Percentiles rank a stretch among this genome's conserved stretches.
Conservation (phyloP, 2,797 vertebrate species). For the Myotis myotis region DNA sequence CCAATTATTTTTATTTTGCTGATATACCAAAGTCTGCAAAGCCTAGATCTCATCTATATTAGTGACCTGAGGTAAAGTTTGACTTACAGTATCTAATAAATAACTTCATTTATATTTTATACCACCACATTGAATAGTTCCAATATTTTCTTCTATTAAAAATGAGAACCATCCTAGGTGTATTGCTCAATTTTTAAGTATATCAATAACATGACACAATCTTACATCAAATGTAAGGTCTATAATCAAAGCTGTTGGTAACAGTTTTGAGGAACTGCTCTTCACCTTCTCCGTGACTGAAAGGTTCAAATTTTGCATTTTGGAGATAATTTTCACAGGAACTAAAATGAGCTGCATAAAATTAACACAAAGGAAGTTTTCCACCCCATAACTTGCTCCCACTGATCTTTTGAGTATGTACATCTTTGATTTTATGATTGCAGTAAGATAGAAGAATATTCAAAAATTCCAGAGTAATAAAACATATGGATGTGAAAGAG, state of each 20-base stretch:
- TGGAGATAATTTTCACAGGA: not conserved
- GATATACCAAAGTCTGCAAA: conserved; percentile 46
- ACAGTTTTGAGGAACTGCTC: not conserved
- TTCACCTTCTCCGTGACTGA: not conserved
- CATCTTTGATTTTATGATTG: not conserved
- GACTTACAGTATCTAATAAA: conserved; percentile 77
- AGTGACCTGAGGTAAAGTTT: conserved; percentile 62
- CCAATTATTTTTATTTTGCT: conserved; percentile 65
- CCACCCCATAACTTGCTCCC: not conserved
- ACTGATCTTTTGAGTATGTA: not conserved
- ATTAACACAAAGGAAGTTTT: not conserved
- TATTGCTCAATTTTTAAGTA: conserved; percentile 52
- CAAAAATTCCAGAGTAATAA: not conserved
- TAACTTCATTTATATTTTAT: conserved; percentile 80
- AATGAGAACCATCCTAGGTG: conserved; percentile 49
- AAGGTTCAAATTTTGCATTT: not conserved
- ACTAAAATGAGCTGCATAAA: not conserved
- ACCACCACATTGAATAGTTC: not conserved
- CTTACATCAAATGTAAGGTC: not conserved
- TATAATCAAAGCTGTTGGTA: not conserved
- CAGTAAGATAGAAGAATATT: not conserved
- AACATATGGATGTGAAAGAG: not conserved
- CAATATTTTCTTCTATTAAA: conserved; percentile 58
- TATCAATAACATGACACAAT: conserved; percentile 34
- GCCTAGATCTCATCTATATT: conserved; percentile 68